phyloP scores from a whole-genome alignment of 37 sponge, comb jelly and placozoan species.

The Dysidea cf. avara region DNA sequence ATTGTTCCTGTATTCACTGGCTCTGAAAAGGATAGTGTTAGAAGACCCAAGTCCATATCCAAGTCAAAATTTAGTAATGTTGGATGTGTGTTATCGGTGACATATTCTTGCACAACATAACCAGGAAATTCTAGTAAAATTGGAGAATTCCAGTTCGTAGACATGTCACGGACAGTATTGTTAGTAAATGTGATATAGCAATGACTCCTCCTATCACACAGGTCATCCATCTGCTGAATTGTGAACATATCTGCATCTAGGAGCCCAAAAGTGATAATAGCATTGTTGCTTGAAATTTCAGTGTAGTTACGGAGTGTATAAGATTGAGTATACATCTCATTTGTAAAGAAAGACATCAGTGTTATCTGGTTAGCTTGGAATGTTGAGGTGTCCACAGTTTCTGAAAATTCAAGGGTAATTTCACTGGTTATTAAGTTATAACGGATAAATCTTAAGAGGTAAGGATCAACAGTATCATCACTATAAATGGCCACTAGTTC shows the following conservation, averaged over 20 bases:
- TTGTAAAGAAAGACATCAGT: constrained; percentile 74
- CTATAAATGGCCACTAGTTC: constrained; percentile 5
- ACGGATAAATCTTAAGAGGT: constrained; percentile 50
- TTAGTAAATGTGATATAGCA: constrained; percentile 65
- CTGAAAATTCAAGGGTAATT: constrained; percentile 74
- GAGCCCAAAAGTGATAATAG: constrained; percentile 18
- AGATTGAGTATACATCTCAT: constrained; percentile 22
- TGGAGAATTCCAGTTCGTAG: constrained; percentile 53
- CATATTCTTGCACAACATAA: constrained; percentile 45
- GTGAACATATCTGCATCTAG: constrained; percentile 49
- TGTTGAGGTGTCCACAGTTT: constrained; percentile 64
- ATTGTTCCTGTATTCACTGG: constrained; percentile 66
- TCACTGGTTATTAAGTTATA: constrained; percentile 53
- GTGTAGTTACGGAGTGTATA: constrained; percentile 48
- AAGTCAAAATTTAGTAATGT: constrained; percentile 58
- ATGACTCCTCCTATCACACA: constrained; percentile 73
- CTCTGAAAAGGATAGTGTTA: constrained; percentile 76
- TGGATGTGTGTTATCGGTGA: constrained; percentile 61
- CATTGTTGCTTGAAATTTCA: constrained; percentile 27
- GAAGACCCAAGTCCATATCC: constrained; percentile 80
- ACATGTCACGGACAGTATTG: constrained; percentile 61
- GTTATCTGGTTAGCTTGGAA: constrained; percentile 60
- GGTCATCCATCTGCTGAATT: constrained; percentile 47
- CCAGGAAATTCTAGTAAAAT: constrained; percentile 65
- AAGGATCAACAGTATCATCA: constrained; percentile 56